Conservation (phyloP, 2,113 vertebrate species). For the Pachycephala philippinensis region DNA sequence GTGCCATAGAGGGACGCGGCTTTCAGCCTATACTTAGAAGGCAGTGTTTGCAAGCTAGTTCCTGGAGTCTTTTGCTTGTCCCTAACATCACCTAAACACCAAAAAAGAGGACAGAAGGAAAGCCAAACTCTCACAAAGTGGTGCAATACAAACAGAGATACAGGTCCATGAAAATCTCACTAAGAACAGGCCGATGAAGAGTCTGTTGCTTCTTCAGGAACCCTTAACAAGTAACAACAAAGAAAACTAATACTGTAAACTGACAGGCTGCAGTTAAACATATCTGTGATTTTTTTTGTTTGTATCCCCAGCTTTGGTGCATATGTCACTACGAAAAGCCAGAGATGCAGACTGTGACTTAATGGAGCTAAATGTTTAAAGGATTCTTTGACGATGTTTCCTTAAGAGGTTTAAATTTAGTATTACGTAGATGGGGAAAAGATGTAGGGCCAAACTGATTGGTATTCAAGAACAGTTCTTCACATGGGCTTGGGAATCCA, state of each 20-base stretch:
- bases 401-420: not conserved
- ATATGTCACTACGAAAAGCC: not conserved
- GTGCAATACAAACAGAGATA: not conserved
- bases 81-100: not conserved
- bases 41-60: not conserved
- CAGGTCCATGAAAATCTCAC: not conserved
- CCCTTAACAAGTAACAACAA: not conserved
- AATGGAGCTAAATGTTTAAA: not conserved
- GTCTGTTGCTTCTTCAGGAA: not conserved
- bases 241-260: not conserved
- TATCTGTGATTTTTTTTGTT: not conserved
- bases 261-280: not conserved
- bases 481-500: not conserved
- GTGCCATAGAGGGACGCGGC: accelerated
- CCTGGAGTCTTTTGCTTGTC: not conserved
- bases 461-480: not conserved
- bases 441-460: not conserved
- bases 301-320: not conserved
- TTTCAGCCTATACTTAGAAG: not conserved
- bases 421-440: not conserved
- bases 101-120: not conserved
- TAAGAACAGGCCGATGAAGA: not conserved
- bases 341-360: not conserved
- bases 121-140: not conserved
- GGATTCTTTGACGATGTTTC: not conserved